phyloP scores from a whole-genome alignment of 2,113 vertebrate species.

The Montifringilla adamsi region DNA sequence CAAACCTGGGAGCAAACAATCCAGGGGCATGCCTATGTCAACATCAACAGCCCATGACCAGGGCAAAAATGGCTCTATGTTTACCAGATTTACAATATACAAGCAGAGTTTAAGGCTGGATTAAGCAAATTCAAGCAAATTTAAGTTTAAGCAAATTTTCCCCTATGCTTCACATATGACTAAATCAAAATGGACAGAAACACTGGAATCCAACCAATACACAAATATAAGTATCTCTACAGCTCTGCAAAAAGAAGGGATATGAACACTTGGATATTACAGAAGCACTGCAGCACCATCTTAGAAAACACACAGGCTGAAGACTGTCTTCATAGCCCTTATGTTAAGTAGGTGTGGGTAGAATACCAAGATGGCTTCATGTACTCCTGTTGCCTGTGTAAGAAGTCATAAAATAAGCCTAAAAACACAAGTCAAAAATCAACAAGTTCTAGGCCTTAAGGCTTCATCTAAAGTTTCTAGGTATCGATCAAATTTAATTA shows the following conservation, averaged over 20 bases:
- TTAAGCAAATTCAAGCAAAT: too few species aligned
- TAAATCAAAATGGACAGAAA: background rate
- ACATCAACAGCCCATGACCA: background rate
- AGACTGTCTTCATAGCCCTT: background rate
- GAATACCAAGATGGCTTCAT: background rate
- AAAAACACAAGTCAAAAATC: background rate
- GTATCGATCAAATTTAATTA: background rate
- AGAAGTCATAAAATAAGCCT: background rate
- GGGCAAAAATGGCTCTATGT: background rate
- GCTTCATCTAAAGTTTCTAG: background rate
- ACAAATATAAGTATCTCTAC: background rate
- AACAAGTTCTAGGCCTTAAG: background rate
- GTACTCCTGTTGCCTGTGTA: background rate
- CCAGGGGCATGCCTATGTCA: background rate
- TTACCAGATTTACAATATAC: background rate
- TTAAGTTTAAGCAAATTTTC: background rate
- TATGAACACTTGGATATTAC: background rate
- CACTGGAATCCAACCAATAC: background rate
- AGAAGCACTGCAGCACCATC: background rate
- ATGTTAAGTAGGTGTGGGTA: background rate
- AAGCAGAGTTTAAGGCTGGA: background rate
- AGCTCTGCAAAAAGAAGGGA: background rate
- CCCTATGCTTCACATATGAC: background rate
- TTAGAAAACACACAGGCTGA: background rate
- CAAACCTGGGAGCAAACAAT: background rate